Base-by-base conservation (phyloP, 2,888 invertebrate species). In the Elmis aenea region DNA sequence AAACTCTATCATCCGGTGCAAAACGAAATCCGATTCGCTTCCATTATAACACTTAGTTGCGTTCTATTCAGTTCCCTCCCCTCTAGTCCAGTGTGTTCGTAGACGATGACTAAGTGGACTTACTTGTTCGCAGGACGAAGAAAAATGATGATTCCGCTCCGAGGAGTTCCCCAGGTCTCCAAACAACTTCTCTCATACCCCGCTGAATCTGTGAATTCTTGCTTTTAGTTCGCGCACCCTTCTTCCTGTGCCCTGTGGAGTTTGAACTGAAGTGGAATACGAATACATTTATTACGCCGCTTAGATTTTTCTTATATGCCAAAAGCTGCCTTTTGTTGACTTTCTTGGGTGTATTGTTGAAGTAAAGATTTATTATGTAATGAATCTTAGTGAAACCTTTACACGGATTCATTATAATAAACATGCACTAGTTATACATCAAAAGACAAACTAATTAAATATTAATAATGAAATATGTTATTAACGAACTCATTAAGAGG, bases 41-140 rank as follows among this genome's bases (percentile, higher is more conserved):
- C 48, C 48, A 50, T 52, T 50, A 50, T 48, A 45, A 48, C 48
- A 50, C 47, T 50, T 47, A 46, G 39, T 45, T 47, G 38, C 40
- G 39, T 45, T 48, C 42, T 38, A 38, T 45, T 44, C 45, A 39
- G 39, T 39, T 41, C 49, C 32, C 42, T 38, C 39, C 34, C 42
- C 43, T 33, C 38, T 38, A 31, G 38, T 32, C 37, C 42, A 38
- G 38, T 38, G 23, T 31, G 45, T 52, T 50, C 50, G 59, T 63
- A 62, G 67, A 67, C 69, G 63, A 68, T 69, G 71, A 70, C 70
- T 69, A 70, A 71, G 70, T 70, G 70, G 66, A 70, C 68, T 71
- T 70, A 65, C 70, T 71, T 70, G 71, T 70, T 70, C 66, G 62
- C 57, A 56, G 61, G 70, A 70, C 69, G 67, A 66, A 69, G 71